Percentiles rank a stretch among this genome's conserved stretches.
phyloP scores from a whole-genome alignment of 2,797 vertebrate species.

The Sus cebifrons region DNA sequence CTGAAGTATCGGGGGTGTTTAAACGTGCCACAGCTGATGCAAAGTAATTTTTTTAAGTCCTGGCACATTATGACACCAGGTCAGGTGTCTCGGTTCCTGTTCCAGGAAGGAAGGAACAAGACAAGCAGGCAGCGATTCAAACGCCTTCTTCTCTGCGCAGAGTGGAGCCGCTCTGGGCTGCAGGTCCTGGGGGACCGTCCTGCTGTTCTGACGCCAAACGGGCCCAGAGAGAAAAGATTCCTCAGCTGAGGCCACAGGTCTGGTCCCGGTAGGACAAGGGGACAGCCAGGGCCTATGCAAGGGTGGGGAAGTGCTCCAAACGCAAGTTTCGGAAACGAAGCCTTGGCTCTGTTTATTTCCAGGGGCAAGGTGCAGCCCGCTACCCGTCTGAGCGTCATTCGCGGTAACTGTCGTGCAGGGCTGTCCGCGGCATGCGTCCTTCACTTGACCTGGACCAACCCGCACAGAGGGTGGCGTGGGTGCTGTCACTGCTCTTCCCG shows the following conservation, averaged over 20 bases:
- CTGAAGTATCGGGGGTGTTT: slow-evolving; percentile 94
- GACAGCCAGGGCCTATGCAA: rapidly evolving
- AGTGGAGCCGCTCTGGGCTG: not conserved
- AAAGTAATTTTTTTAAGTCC: slow-evolving; percentile 75
- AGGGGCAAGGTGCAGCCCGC: rapidly evolving
- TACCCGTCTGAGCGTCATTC: rapidly evolving
- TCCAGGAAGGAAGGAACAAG: slow-evolving; percentile 48
- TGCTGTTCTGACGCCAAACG: not conserved
- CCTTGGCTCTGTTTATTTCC: not conserved
- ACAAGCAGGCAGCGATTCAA: not conserved
- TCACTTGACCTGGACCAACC: not conserved
- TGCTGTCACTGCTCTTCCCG: rapidly evolving
- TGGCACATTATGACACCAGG: slow-evolving; percentile 66
- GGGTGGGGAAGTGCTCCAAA: not conserved
- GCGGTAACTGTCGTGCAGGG: rapidly evolving
- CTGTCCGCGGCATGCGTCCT: rapidly evolving
- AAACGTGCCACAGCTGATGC: slow-evolving; percentile 88
- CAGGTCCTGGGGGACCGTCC: not conserved
- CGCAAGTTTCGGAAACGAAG: no score
- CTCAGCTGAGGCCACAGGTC: rapidly evolving
- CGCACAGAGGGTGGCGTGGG: not conserved
- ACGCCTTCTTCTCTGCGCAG: not conserved
- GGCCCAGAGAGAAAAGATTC: not conserved
- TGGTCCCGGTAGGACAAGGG: not conserved
- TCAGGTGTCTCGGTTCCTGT: not conserved